phyloP scores from a whole-genome alignment of 2,113 vertebrate genomes.

The Microcebus griseorufus region DNA sequence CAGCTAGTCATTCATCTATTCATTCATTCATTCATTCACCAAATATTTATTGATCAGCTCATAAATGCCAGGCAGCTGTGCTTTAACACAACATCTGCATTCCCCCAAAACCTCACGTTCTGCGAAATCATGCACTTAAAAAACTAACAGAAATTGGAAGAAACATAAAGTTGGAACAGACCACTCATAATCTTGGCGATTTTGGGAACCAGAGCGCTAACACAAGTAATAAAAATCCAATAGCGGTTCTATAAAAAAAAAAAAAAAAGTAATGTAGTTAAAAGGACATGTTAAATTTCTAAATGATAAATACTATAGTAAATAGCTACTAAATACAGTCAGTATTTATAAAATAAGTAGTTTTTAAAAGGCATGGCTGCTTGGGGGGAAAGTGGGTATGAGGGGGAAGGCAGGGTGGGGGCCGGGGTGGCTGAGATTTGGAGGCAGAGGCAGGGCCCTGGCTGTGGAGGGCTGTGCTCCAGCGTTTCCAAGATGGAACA shows the following conservation, averaged over 20 bases:
- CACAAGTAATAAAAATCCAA: background rate
- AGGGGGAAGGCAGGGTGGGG: background rate
- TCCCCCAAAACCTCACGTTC: background rate
- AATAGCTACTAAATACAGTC: background rate
- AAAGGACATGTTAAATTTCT: background rate
- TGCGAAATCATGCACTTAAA: background rate
- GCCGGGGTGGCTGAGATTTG: no score
- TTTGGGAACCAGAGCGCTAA: background rate
- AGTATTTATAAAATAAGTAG: background rate
- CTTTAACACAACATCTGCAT: background rate
- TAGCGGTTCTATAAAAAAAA: background rate
- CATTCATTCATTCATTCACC: slow-evolving; percentile 17
- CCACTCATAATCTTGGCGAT: background rate
- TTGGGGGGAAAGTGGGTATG: background rate
- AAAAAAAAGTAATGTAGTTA: background rate
- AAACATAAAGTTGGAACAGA: background rate
- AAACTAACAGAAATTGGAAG: background rate
- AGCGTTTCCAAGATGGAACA: background rate
- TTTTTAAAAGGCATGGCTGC: background rate
- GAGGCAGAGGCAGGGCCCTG: background rate
- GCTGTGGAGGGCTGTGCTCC: accelerated
- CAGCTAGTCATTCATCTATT: background rate
- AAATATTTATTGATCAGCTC: slow-evolving; percentile 18
- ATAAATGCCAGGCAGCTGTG: background rate
- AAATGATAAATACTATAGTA: background rate